Conservation (phyloP, 2,888 invertebrate species). For the Heliconius aoede region DNA sequence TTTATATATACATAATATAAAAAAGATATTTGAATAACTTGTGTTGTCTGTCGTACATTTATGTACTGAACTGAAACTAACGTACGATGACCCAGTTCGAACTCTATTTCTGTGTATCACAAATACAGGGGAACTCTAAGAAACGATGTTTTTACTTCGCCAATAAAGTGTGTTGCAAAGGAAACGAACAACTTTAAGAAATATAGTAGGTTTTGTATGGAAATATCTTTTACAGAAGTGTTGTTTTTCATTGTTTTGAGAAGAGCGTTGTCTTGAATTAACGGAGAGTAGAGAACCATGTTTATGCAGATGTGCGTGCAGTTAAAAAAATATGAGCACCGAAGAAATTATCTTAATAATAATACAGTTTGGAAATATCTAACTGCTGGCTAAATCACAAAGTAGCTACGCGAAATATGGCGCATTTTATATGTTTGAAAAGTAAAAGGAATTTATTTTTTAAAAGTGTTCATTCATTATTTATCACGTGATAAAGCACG, state of each 20-base stretch:
- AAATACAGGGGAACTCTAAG: conserved; percentile 35
- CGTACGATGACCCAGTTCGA: conserved; percentile 49
- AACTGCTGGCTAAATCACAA: too few relatives aligned
- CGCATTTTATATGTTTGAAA: too few relatives aligned
- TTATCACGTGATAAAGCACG: too few relatives aligned
- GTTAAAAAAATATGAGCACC: too few relatives aligned
- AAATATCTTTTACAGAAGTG: neutral
- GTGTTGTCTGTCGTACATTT: conserved; percentile 5
- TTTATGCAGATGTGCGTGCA: neutral
- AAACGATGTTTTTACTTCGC: conserved; percentile 35
- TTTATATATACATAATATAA: neutral
- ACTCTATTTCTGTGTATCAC: conserved; percentile 47
- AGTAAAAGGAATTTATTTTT: too few relatives aligned
- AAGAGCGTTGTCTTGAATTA: too few relatives aligned
- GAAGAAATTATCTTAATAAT: neutral
- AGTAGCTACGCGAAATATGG: too few relatives aligned
- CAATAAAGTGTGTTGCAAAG: conserved; percentile 26
- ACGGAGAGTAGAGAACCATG: neutral
- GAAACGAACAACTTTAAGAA: conserved; percentile 9
- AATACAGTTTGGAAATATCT: neutral
- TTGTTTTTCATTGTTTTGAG: neutral
- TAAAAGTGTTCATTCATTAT: too few relatives aligned
- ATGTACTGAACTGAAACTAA: conserved; percentile 33
- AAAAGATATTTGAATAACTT: neutral
- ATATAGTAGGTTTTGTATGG: neutral